Conservation (phyloP, 2,113 vertebrate species). For the Alectura lathami region DNA sequence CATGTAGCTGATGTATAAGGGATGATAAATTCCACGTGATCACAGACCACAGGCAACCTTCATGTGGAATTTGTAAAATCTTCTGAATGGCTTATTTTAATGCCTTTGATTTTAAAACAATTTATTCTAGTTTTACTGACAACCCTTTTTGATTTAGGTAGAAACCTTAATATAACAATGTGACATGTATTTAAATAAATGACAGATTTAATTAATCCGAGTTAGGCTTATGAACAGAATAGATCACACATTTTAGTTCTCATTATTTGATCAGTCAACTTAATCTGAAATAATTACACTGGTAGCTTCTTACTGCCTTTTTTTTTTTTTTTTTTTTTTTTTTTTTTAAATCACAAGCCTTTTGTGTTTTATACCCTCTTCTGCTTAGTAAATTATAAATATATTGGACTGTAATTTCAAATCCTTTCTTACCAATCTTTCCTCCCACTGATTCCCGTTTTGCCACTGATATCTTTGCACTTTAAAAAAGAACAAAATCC, state of each 20-base stretch:
- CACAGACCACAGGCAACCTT: background rate
- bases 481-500: background rate
- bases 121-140: background rate
- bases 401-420: background rate
- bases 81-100: background rate
- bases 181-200: background rate
- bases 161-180: background rate
- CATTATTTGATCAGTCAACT: background rate
- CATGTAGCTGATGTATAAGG: background rate
- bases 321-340: background rate
- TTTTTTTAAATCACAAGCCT: background rate
- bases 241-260: background rate
- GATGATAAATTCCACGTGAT: background rate
- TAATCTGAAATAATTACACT: background rate
- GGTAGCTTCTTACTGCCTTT: background rate
- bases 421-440: background rate
- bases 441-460: background rate
- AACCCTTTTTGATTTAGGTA: background rate
- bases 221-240: background rate
- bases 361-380: background rate
- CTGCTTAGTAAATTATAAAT: background rate
- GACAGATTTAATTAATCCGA: slow-evolving; percentile 23
- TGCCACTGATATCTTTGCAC: background rate
- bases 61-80: background rate
- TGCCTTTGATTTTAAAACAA: background rate